These are phyloP conservation scores for Microvelia longipes DNA, from an alignment of 1,140 invertebrate genomes.

Conservation along the genomic window DNA sequence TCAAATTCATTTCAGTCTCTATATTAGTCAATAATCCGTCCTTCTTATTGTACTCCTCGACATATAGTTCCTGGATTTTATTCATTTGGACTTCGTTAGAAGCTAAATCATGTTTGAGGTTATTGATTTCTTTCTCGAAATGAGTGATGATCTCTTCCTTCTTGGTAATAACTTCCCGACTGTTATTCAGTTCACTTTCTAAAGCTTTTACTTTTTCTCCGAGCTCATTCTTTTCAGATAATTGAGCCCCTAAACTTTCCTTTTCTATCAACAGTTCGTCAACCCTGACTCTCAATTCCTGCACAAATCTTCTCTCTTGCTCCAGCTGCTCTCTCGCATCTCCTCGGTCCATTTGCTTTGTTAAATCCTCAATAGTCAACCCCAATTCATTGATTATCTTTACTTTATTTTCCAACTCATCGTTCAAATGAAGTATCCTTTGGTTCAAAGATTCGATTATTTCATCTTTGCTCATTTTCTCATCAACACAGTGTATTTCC, in stretches of 20 bases:
- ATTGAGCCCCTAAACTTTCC: neutral
- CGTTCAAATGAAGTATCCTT: neutral
- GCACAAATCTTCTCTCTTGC: neutral
- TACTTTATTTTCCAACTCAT: neutral
- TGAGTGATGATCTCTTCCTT: constrained; percentile 6
- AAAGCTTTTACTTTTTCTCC: constrained; percentile 13
- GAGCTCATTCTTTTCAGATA: neutral
- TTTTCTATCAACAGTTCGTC: neutral
- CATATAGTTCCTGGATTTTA: constrained; percentile 15
- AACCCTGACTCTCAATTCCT: neutral
- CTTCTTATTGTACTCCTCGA: constrained; percentile 13
- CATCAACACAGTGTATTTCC: neutral
- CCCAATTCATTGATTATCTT: neutral
- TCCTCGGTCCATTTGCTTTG: neutral
- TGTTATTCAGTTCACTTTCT: constrained; percentile 24
- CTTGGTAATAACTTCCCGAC: constrained; percentile 1
- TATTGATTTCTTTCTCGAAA: constrained; percentile 14
- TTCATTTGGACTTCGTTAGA: constrained; percentile 8
- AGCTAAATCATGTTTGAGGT: constrained; percentile 8
- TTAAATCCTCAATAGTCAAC: neutral
- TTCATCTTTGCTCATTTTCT: neutral
- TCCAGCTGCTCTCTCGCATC: neutral
- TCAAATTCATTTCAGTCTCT: constrained; percentile 13
- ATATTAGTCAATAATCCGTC: constrained; percentile 13
- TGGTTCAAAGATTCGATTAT: neutral